These are phyloP conservation scores for Ischnura elegans DNA, from an alignment of 2,888 invertebrate genomes.

Conservation along the genomic window DNA sequence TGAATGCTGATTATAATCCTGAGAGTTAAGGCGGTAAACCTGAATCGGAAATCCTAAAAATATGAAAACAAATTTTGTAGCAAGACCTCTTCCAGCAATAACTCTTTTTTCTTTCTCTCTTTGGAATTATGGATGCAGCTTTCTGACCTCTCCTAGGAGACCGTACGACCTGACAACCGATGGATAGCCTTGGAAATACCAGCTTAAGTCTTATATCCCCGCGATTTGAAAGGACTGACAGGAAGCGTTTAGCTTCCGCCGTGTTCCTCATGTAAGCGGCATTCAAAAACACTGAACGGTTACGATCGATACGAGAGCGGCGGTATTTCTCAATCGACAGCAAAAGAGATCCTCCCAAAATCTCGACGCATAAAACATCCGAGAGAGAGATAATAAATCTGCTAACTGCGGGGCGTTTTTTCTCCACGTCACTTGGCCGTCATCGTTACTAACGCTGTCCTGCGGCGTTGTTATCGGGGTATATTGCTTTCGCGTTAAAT, in stretches of 20 bases:
- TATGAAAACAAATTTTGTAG: too few relatives aligned
- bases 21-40: too few relatives aligned
- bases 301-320: neutral
- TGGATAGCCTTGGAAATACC: neutral
- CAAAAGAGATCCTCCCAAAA: neutral
- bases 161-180: neutral
- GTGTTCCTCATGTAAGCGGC: neutral
- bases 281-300: neutral
- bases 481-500: too few relatives aligned
- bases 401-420: neutral
- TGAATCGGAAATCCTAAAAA: too few relatives aligned
- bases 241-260: neutral
- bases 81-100: too few relatives aligned
- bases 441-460: neutral
- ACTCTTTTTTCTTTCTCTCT: too few relatives aligned
- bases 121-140: too few relatives aligned
- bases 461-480: too few relatives aligned
- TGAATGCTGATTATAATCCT: too few relatives aligned
- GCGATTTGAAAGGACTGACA: neutral
- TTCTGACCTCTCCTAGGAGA: too few relatives aligned
- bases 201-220: neutral
- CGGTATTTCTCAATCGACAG: slow-evolving; percentile 2
- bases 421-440: neutral
- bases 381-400: slow-evolving; percentile 8
- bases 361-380: neutral